phyloP scores from a whole-genome alignment of 64 coral and sea anemone species.

The Pachyseris speciosa region DNA sequence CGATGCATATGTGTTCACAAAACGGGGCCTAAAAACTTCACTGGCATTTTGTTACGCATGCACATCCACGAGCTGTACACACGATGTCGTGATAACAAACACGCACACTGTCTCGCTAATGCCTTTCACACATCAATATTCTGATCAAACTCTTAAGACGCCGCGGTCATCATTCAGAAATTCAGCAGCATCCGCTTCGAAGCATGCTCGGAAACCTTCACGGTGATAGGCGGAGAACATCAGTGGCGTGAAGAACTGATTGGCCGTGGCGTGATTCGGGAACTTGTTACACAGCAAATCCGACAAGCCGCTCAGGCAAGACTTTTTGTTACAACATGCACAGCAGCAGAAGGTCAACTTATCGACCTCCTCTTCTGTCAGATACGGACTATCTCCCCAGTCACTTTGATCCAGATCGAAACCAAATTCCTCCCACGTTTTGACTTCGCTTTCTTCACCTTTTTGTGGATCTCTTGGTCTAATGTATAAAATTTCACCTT shows the following conservation, averaged over 20 bases:
- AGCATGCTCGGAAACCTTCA: constrained; percentile 9
- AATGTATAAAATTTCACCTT: constrained; percentile 71
- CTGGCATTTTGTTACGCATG: no score
- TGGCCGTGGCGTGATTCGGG: constrained; percentile 31
- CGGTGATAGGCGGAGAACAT: not conserved
- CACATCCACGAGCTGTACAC: no score
- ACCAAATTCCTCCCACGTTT: constrained; percentile 24
- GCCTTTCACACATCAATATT: no score
- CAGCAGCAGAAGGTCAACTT: constrained; percentile 80
- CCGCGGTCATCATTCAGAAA: not conserved
- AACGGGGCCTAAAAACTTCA: no score
- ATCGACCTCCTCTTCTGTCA: constrained; percentile 50
- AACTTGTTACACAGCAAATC: constrained; percentile 44
- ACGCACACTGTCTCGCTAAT: no score
- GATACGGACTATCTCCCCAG: constrained; percentile 38
- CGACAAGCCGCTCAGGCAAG: constrained; percentile 18
- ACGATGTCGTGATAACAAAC: no score
- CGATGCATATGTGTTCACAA: no score
- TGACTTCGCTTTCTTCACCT: constrained; percentile 30
- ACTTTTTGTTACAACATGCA: constrained; percentile 50
- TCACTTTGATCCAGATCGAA: not conserved
- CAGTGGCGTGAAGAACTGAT: constrained; percentile 20
- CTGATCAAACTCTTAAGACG: no score
- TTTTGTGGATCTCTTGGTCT: constrained; percentile 50
- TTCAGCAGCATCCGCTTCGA: not conserved